Base-by-base conservation (phyloP, 2,113 vertebrate genomes). In the Mugil cephalus region DNA sequence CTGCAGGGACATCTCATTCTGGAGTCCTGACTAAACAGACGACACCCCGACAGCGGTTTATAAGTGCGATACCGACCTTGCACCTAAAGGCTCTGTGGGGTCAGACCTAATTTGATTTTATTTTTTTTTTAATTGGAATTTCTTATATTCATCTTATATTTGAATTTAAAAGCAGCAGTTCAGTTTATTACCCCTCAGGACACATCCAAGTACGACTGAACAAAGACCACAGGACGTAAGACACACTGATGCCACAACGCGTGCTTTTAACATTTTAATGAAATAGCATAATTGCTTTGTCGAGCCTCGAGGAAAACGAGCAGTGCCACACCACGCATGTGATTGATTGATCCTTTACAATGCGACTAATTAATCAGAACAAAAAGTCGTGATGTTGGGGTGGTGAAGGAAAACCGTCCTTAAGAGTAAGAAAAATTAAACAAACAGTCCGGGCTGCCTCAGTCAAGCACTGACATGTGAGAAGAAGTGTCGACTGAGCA, bases 1-100 rank as follows among this genome's bases (percentile, higher is more conserved):
- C 61, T 35, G 74, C 52, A 47, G 46, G 58, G 64, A 55, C 3
- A 4, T 71, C 52, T 74, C 59, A 63, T 38, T 66, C 7, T 6
- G 4, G 10, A 21, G 74, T 67, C 70, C 50, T 48, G 4, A 39
- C 68, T 60, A 15, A 66, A 38, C 56, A 45, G 10, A 63, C 18
- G 53, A 52, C 46, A n/a, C 38, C 43, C 43, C 70, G 43, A 19
- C 6, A 14, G 40, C 30, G 35, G 34, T 62, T 60, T 17, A 3
- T 42, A 19, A 52, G 39, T 15, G 13, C n/a, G 46, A 18, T 65
- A 24, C 36, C 38, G 42, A 47, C 12, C 42, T n/a, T 39, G 24
- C 24, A 34, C 40, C 6, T 24, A 21, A 10, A 8, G 30, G 11
- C 35, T 19, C 10, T 17, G 30, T 35, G 30, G 35, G 39, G 12